Evolutionary conservation across 1,140 invertebrate species (phyloP), one percentile per base, ranked within the genome.

Genomic region (Aphis craccivora): DNA sequence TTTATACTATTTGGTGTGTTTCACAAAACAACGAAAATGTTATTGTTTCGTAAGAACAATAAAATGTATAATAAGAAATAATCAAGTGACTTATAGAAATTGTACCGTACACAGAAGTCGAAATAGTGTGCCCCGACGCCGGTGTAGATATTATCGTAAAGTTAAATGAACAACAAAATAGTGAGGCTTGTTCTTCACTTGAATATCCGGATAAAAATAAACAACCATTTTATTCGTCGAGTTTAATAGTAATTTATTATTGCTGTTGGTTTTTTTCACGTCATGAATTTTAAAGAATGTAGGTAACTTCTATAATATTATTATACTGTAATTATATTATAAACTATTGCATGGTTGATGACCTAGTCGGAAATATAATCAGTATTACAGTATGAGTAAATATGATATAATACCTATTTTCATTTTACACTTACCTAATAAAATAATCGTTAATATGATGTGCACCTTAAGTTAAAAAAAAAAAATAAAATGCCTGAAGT

Each of bases 21-120:
- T 67, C 76, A 2, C 20, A 35, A 83, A 83, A 83, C 35, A 37
- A 37, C n/a, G 23, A 22, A 37, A 83, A 83, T 37, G 8, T 81
- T 81, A 83, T 83, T 83, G 76, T 83, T 83, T 23, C 76, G 22
- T 37, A 37, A 83, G 76, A 83, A 83, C 20, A 43, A 37, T 37
- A 84, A 84, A 84, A 40, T 84, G 43, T 25, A 84, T 43, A 84
- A 84, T 84, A 84, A 84, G 37, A 84, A 84, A 84, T 84, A 23
- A 84, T 84, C 37, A 84, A 40, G 37, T 40, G 83, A 30, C 37
- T 84, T 40, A 84, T 40, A 84, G 23, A 43, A 84, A 76, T 76
- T 76, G 60, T 30, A 76, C 14, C 14, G 30, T 14, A 35, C n/a
- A 20, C 60, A 14, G 30, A n/a, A 67, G 30, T 67, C 60, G 14